Base-by-base conservation (phyloP, 2,888 invertebrate species). In the Xiphydria camelus region DNA sequence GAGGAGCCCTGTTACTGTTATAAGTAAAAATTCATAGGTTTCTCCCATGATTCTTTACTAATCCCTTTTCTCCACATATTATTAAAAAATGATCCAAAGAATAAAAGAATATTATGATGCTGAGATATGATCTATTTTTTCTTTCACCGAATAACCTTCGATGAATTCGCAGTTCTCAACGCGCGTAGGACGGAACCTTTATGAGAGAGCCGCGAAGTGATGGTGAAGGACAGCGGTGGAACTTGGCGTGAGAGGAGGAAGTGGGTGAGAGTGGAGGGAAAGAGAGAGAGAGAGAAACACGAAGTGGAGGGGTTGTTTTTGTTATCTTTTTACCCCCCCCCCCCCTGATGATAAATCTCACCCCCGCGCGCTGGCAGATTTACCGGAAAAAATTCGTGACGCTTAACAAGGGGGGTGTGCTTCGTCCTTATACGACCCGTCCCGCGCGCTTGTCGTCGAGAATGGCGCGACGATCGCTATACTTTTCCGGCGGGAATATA, bases 261-360 rank as follows among this genome's bases (percentile, higher is more conserved):
- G 29, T 38, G 41, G 39, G 31, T 21, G 10, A 41, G 35, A 34
- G 23, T 21, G 21, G 25, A 15, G 35, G 41, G 33, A 12, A 14
- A 38, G 20, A 29, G 31, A 39, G 19, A 41, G 41, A 25, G 21
- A 41, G 38, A 47, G 37, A 49, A 43, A 37, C 51, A 29, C 42
- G 41, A 47, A 36, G 31, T 34, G 26, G 35, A 33, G 55, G 48
- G 42, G 51, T 56, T 61, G 62, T 61, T 62, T 61, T 58, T 54
- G 47, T 55, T 57, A 53, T 57, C 57, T 61, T 62, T 59, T 65
- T 60, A 61, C 57, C 57, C n/a, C n/a, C n/a, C n/a, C n/a, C n/a
- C n/a, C n/a, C n/a, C n/a, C 53, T 35, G 21, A 48, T 55, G 57
- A 68, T 66, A 68, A 68, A 68, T 68, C 64, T 67, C 54, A 34